Evolutionary conservation across 2,888 invertebrate species (phyloP).

Genomic region (Corbicula japonica): DNA sequence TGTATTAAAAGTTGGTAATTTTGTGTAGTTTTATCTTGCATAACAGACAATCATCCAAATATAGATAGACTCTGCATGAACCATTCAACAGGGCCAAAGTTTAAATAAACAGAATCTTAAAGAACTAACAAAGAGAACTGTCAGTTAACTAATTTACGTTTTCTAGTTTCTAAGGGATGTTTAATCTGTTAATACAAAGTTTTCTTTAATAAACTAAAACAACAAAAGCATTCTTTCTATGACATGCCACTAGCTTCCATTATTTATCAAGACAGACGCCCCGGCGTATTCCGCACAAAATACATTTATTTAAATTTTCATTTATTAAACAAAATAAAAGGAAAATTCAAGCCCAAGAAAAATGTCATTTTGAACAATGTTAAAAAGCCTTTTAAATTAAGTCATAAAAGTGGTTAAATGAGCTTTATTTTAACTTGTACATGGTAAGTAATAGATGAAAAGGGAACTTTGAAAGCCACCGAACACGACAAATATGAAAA

Average conservation of each 20-base stretch:
- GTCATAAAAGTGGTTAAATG: no score
- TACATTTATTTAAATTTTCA: no score
- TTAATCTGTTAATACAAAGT: background rate
- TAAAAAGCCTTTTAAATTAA: no score
- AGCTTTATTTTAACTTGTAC: no score
- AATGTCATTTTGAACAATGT: no score
- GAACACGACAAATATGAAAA: no score
- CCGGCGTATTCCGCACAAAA: no score
- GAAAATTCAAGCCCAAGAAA: no score
- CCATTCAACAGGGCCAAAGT: slow-evolving; percentile 47
- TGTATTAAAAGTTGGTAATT: slow-evolving; percentile 44
- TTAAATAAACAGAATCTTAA: slow-evolving; percentile 49
- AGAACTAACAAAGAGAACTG: slow-evolving; percentile 11
- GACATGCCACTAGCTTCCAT: background rate
- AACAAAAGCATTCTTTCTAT: slow-evolving; percentile 25
- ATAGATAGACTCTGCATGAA: slow-evolving; percentile 26
- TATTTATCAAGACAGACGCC: no score
- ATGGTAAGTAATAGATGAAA: no score
- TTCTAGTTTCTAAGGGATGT: slow-evolving; percentile 13
- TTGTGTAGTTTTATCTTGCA: slow-evolving; percentile 34
- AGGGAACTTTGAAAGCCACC: no score
- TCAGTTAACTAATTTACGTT: slow-evolving; percentile 21
- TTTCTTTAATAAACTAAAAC: slow-evolving; percentile 6
- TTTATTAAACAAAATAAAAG: no score
- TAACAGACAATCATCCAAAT: slow-evolving; percentile 31